phyloP scores from a whole-genome alignment of 2,888 invertebrate genomes.

The Arctia plantaginis region DNA sequence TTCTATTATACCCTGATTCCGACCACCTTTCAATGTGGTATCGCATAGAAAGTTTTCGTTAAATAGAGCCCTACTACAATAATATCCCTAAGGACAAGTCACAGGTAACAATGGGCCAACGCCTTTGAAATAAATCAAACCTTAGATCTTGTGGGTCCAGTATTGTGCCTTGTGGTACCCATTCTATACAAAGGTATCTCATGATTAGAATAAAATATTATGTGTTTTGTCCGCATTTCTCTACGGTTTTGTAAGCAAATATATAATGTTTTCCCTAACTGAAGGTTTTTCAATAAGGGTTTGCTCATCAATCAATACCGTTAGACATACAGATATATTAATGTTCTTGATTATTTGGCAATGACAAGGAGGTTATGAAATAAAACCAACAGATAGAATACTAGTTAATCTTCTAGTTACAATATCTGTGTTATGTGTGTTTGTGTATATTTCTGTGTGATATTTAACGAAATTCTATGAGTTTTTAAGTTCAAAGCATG shows the following conservation, averaged over 20 bases:
- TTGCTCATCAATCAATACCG: not conserved
- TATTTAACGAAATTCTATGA: too few relatives aligned
- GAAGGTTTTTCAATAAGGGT: not conserved
- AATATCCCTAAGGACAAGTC: slow-evolving; percentile 48
- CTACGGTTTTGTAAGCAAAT: not conserved
- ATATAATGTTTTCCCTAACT: not conserved
- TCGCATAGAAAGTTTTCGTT: slow-evolving; percentile 48
- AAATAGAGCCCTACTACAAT: slow-evolving; percentile 47
- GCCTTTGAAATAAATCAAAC: slow-evolving; percentile 55
- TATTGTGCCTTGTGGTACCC: slow-evolving; percentile 34
- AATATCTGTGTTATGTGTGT: too few relatives aligned
- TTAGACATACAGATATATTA: not conserved
- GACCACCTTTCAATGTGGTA: slow-evolving; percentile 50
- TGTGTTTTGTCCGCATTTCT: slow-evolving; percentile 20
- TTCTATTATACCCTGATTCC: slow-evolving; percentile 31
- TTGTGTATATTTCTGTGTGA: too few relatives aligned
- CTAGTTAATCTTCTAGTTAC: not conserved
- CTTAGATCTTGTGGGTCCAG: slow-evolving; percentile 39
- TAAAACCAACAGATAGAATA: not conserved
- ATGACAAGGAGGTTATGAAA: not conserved
- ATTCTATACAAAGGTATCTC: slow-evolving; percentile 7
- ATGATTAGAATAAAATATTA: slow-evolving; percentile 34
- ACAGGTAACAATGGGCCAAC: slow-evolving; percentile 53
- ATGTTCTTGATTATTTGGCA: not conserved
- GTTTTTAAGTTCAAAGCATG: too few relatives aligned